A percentile compares a stretch with the other conserved stretches of the same genome.
Conservation (phyloP, 2,113 vertebrate genomes). For the Anarrhichthys ocellatus region DNA sequence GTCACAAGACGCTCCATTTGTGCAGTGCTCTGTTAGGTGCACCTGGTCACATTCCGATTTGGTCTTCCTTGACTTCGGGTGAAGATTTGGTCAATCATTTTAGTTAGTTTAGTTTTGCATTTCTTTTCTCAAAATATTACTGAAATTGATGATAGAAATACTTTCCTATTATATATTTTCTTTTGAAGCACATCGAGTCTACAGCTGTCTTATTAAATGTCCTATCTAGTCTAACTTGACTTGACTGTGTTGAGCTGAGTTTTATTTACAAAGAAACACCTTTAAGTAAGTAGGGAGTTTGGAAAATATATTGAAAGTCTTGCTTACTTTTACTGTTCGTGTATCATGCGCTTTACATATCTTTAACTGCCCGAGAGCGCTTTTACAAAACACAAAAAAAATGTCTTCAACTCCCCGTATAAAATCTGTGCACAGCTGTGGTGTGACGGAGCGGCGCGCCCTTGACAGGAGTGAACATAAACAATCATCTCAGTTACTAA, state of each 20-base stretch:
- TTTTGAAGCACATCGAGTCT: background rate
- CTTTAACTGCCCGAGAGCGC: too few relatives aligned
- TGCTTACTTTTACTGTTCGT: background rate
- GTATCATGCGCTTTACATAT: background rate
- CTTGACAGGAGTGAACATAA: slow-evolving; percentile 17
- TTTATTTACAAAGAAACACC: background rate
- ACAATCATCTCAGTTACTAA: background rate
- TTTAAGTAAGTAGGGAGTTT: background rate
- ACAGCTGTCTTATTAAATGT: background rate
- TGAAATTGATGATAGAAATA: background rate
- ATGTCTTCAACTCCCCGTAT: background rate
- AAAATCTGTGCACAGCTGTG: background rate
- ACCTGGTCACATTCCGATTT: background rate
- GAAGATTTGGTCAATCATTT: background rate
- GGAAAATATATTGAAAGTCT: background rate
- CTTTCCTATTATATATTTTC: background rate
- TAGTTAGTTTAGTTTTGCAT: background rate
- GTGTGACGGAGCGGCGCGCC: background rate
- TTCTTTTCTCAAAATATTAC: background rate
- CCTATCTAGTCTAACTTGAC: background rate
- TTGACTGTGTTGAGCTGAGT: background rate
- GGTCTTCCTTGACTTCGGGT: background rate
- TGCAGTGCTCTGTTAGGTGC: background rate
- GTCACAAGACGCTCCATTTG: background rate
- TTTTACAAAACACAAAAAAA: background rate